Conservation (phyloP, 2,797 vertebrate genomes). For the Chrysocyon brachyurus region DNA sequence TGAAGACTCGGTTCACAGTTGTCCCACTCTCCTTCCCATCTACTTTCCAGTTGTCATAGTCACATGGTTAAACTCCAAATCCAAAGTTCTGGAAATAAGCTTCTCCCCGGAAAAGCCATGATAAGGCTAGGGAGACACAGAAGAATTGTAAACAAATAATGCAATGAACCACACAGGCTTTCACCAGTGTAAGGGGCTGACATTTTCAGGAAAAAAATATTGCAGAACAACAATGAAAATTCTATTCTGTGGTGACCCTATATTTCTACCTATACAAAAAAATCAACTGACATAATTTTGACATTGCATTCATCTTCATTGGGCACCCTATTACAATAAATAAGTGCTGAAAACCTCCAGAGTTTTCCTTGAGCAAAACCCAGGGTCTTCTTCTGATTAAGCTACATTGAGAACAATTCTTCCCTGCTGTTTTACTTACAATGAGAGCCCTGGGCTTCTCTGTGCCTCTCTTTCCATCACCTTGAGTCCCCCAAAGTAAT, state of each 20-base stretch:
- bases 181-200: background rate
- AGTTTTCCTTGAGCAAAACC: conserved; percentile 44
- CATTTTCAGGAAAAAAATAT: background rate
- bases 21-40: background rate
- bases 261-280: background rate
- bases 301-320: background rate
- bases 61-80: background rate
- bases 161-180: background rate
- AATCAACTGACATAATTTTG: conserved; percentile 23
- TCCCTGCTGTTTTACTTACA: background rate
- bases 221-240: background rate
- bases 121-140: background rate
- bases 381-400: background rate
- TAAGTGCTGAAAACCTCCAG: background rate
- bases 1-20: background rate
- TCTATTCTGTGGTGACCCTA: background rate
- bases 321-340: background rate
- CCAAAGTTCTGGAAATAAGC: background rate
- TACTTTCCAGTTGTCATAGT: background rate
- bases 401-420: conserved; percentile 11
- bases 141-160: background rate
- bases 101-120: background rate
- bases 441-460: background rate
- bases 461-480: background rate
- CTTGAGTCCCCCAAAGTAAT: background rate